phyloP scores from a whole-genome alignment of 2,888 invertebrate species.

The Choreutis nemorana region DNA sequence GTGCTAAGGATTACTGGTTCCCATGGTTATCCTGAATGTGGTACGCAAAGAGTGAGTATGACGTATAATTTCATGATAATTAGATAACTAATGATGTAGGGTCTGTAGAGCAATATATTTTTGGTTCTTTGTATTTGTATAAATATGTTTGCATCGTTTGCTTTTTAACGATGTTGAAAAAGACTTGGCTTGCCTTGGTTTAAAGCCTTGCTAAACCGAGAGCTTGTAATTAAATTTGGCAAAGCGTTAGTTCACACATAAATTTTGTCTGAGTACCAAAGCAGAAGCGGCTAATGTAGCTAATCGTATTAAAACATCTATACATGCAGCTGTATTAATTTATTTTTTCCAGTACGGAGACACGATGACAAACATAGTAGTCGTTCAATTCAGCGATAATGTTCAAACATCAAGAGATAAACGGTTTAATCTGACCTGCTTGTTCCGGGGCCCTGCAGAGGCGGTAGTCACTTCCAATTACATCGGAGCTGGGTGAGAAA shows the following conservation, averaged over 20 bases:
- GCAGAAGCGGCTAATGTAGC: no score
- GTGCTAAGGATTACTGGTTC: conserved; percentile 86
- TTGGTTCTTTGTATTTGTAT: no score
- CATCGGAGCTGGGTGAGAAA: conserved; percentile 87
- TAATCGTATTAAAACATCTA: neutral
- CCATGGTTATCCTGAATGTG: conserved; percentile 94
- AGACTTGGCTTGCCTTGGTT: no score
- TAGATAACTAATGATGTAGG: no score
- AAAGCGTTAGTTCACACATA: no score
- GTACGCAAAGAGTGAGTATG: conserved; percentile 80
- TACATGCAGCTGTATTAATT: conserved; percentile 4
- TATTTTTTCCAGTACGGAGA: conserved; percentile 80
- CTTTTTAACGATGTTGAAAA: no score
- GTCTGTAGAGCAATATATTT: no score
- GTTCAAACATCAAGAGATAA: conserved; percentile 92
- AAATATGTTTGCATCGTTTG: neutral
- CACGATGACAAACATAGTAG: conserved; percentile 92
- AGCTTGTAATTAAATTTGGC: no score
- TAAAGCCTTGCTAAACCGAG: no score
- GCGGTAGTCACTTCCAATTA: conserved; percentile 93
- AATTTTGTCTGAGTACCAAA: no score
- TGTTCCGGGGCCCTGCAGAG: conserved; percentile 91
- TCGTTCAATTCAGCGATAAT: conserved; percentile 92
- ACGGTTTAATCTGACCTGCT: conserved; percentile 90
- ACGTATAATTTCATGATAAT: no score